Conservation (phyloP, 2,888 invertebrate genomes). For the Macrosiphum euphorbiae region DNA sequence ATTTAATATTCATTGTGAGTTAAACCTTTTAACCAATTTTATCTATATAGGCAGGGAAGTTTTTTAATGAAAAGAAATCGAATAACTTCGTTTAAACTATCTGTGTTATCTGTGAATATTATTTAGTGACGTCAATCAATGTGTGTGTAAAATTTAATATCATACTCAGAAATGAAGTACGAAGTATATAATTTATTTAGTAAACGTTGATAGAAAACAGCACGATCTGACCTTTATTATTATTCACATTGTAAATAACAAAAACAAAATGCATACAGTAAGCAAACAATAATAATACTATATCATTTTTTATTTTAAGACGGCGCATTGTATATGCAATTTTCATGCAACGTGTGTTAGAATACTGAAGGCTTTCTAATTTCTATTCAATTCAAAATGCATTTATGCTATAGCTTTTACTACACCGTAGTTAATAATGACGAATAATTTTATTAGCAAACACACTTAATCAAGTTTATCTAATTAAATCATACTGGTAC, state of each 20-base stretch:
- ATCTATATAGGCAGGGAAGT: background rate
- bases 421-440: background rate
- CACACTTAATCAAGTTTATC: background rate
- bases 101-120: background rate
- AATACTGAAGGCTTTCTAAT: background rate
- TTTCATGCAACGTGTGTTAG: background rate
- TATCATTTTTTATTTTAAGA: background rate
- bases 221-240: background rate
- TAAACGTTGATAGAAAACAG: background rate
- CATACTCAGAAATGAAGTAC: background rate
- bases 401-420: background rate
- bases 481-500: background rate
- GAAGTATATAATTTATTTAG: background rate
- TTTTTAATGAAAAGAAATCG: background rate
- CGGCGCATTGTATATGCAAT: background rate
- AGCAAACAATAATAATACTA: background rate
- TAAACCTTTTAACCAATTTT: background rate
- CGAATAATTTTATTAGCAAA: background rate
- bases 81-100: background rate
- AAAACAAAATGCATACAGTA: background rate
- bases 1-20: background rate
- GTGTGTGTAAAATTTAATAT: background rate
- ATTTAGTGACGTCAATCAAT: background rate
- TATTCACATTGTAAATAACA: background rate
- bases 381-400: background rate